Percentiles rank a stretch among this genome's conserved stretches.
These are phyloP conservation scores for Xestia c-nigrum DNA, from an alignment of 2,888 invertebrate genomes.

Conservation along the genomic window DNA sequence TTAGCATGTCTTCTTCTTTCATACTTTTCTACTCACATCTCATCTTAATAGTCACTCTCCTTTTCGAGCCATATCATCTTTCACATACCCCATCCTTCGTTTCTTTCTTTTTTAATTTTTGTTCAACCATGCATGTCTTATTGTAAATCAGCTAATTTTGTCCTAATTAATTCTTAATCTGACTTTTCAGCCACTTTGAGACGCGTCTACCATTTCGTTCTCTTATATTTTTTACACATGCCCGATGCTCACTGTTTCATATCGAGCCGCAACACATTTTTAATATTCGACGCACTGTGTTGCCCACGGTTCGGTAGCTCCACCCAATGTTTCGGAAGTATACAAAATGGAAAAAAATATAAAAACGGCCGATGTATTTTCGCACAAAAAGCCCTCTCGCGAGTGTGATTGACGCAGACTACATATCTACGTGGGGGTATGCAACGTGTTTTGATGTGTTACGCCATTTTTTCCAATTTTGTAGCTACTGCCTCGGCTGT, in stretches of 20 bases:
- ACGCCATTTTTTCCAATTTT: slow-evolving; percentile 52
- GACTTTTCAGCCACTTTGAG: neutral
- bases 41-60: neutral
- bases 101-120: neutral
- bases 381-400: slow-evolving; percentile 71
- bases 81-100: neutral
- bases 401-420: slow-evolving; percentile 74
- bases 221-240: slow-evolving; percentile 20
- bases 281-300: slow-evolving; percentile 80
- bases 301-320: slow-evolving; percentile 75
- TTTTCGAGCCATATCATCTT: neutral
- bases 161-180: neutral
- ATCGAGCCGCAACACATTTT: slow-evolving; percentile 74
- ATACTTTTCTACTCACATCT: neutral
- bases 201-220: slow-evolving; percentile 5
- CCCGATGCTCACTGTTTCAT: slow-evolving; percentile 54
- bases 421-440: slow-evolving; percentile 61
- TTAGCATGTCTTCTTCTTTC: neutral
- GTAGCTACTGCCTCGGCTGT: slow-evolving; percentile 32
- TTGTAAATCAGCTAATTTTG: neutral
- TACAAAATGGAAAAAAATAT: slow-evolving; percentile 70
- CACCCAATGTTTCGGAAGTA: slow-evolving; percentile 70
- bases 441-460: slow-evolving; percentile 59
- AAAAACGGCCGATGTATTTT: slow-evolving; percentile 74
- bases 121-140: neutral